Evolutionary conservation across 2,888 invertebrate genomes (phyloP).

Genomic region (Drosophila yooni): DNA sequence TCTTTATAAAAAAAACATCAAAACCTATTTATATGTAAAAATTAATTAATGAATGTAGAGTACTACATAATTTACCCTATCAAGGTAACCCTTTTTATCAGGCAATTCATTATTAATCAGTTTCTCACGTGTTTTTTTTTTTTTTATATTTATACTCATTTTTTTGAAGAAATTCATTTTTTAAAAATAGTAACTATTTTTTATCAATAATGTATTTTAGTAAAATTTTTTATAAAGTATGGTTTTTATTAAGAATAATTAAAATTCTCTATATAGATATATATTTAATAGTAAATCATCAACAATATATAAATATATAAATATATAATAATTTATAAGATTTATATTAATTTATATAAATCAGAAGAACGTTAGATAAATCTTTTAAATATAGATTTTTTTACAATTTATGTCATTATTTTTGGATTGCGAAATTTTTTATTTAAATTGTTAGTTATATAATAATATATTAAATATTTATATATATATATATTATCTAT

Average conservation of each 20-base stretch:
- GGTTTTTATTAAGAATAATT: conserved; percentile 9
- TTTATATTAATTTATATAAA: too few species aligned
- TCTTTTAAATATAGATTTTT: too few species aligned
- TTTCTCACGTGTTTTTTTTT: conserved; percentile 33
- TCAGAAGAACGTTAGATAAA: too few species aligned
- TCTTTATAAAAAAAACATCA: conserved; percentile 19
- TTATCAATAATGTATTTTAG: conserved; percentile 31
- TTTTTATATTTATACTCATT: conserved; percentile 37
- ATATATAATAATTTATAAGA: too few species aligned
- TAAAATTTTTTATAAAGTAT: conserved; percentile 2
- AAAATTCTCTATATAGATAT: too few species aligned
- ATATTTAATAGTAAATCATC: too few species aligned
- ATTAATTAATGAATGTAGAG: conserved; percentile 35
- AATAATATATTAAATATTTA: conserved; percentile 38
- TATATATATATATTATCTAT: conserved; percentile 16
- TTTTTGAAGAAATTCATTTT: conserved; percentile 2
- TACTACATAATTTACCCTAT: conserved; percentile 85
- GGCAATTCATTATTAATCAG: conserved; percentile 63
- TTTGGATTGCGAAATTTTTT: too few species aligned
- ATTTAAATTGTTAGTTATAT: too few species aligned
- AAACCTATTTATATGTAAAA: conserved; percentile 4
- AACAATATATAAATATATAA: too few species aligned
- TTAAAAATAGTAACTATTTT: conserved; percentile 1
- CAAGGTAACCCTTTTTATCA: conserved; percentile 86
- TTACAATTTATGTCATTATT: too few species aligned